Evolutionary conservation across 2,888 invertebrate species (phyloP).

Genomic region (Tenthredo distinguenda): DNA sequence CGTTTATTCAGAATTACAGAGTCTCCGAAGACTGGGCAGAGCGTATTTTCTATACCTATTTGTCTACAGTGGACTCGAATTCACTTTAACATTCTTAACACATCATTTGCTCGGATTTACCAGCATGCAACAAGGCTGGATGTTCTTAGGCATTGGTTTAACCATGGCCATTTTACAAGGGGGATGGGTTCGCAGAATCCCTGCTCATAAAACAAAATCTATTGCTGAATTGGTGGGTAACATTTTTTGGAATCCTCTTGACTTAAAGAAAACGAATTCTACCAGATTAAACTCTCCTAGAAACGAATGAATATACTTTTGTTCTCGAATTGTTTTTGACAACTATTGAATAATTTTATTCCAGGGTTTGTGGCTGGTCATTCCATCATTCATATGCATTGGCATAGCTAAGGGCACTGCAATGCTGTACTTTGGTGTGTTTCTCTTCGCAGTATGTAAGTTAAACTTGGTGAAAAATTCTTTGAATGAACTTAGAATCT

Average conservation of each 20-base stretch:
- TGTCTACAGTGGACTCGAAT: conserved; percentile 97
- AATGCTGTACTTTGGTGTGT: conserved; percentile 90
- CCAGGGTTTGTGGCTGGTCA: conserved; percentile 89
- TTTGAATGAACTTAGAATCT: not conserved
- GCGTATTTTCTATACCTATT: conserved; percentile 96
- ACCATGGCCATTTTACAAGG: conserved; percentile 96
- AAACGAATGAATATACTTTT: conserved; percentile 24
- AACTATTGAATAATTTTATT: conserved; percentile 54
- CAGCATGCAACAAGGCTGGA: conserved; percentile 98
- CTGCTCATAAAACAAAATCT: conserved; percentile 85
- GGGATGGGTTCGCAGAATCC: conserved; percentile 90
- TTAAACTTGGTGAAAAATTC: conserved; percentile 62
- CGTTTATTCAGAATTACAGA: conserved; percentile 81
- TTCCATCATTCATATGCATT: conserved; percentile 92
- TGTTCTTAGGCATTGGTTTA: conserved; percentile 96
- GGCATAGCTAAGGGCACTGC: conserved; percentile 84
- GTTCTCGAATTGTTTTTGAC: conserved; percentile 53
- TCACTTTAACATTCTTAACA: conserved; percentile 97
- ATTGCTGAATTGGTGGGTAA: conserved; percentile 82
- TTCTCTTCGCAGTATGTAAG: conserved; percentile 95
- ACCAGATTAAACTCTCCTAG: conserved; percentile 3
- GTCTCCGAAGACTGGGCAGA: conserved; percentile 85
- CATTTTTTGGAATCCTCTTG: not conserved
- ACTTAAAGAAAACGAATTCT: not conserved
- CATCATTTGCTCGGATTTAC: conserved; percentile 94